Conservation (phyloP, 2,888 invertebrate species). For the Cosmopolites sordidus region DNA sequence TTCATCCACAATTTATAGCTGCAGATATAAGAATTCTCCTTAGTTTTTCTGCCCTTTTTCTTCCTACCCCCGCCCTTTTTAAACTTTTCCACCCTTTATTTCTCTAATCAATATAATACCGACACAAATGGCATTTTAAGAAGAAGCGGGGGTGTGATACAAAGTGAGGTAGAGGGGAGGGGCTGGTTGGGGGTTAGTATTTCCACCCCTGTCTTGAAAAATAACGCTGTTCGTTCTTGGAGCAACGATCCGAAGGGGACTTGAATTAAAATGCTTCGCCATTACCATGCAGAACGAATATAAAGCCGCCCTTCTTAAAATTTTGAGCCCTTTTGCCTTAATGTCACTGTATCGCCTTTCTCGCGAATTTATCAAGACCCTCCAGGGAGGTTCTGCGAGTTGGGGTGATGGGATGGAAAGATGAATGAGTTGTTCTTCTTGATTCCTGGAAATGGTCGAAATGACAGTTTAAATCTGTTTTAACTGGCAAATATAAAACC, state of each 20-base stretch:
- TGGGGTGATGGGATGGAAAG: too few relatives aligned
- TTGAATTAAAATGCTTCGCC: conserved; percentile 27
- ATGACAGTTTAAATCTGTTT: too few relatives aligned
- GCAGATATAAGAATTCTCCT: too few relatives aligned
- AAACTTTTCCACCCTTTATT: conserved; percentile 3
- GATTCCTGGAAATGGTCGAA: too few relatives aligned
- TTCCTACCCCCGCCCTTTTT: conserved; percentile 4
- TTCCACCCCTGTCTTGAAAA: conserved; percentile 23
- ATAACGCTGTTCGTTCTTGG: conserved; percentile 14
- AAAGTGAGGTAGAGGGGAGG: too few relatives aligned
- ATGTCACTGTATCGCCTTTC: conserved; percentile 48
- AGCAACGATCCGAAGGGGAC: conserved; percentile 13
- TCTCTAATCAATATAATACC: conserved; percentile 17
- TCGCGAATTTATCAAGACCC: conserved; percentile 49
- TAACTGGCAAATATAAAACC: too few relatives aligned
- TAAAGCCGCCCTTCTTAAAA: conserved; percentile 43
- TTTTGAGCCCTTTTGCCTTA: conserved; percentile 45
- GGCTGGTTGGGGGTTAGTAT: conserved; percentile 5
- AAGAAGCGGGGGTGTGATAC: not conserved
- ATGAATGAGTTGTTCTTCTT: too few relatives aligned
- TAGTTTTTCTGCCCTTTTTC: not conserved
- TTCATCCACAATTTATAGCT: too few relatives aligned
- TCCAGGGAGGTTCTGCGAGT: conserved; percentile 26
- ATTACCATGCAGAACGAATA: conserved; percentile 27
- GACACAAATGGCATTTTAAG: conserved; percentile 20